Conservation (phyloP, 2,888 invertebrate species). For the Marasmarcha lunaedactyla region DNA sequence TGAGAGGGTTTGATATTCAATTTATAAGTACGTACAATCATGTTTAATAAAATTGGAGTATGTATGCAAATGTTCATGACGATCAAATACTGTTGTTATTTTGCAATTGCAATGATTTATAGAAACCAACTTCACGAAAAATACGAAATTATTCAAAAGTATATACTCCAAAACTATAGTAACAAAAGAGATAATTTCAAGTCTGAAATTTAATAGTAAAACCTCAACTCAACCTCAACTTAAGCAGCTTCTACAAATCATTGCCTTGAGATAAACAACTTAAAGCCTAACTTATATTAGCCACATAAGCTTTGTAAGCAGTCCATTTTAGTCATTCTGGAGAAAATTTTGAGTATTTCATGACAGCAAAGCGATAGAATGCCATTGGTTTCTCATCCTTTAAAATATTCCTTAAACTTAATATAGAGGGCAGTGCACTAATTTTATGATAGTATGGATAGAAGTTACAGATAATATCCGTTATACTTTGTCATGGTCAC, state of each 20-base stretch:
- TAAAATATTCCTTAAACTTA: too few relatives aligned
- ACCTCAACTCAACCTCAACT: too few relatives aligned
- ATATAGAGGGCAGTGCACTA: too few relatives aligned
- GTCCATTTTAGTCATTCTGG: slow-evolving; percentile 36
- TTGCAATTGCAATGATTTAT: slow-evolving; percentile 20
- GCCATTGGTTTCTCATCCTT: too few relatives aligned
- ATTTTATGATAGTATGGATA: too few relatives aligned
- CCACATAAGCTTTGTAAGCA: slow-evolving; percentile 58
- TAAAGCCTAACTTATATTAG: slow-evolving; percentile 47
- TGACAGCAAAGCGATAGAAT: slow-evolving; percentile 34
- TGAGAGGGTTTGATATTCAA: slow-evolving; percentile 49
- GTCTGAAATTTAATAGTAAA: too few relatives aligned
- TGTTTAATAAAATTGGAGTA: slow-evolving; percentile 34
- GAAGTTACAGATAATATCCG: too few relatives aligned
- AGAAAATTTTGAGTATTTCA: slow-evolving; percentile 39
- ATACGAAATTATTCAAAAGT: too few relatives aligned
- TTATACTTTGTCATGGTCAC: too few relatives aligned
- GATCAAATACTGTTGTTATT: slow-evolving; percentile 17
- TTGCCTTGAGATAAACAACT: slow-evolving; percentile 41
- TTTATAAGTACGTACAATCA: slow-evolving; percentile 24
- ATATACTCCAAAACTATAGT: too few relatives aligned
- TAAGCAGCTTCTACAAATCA: slow-evolving; percentile 1
- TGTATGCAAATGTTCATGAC: slow-evolving; percentile 50
- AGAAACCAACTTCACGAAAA: slow-evolving; percentile 8
- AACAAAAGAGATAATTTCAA: too few relatives aligned